Base-by-base conservation (phyloP, 1,140 invertebrate species). In the Nymphalis io region DNA sequence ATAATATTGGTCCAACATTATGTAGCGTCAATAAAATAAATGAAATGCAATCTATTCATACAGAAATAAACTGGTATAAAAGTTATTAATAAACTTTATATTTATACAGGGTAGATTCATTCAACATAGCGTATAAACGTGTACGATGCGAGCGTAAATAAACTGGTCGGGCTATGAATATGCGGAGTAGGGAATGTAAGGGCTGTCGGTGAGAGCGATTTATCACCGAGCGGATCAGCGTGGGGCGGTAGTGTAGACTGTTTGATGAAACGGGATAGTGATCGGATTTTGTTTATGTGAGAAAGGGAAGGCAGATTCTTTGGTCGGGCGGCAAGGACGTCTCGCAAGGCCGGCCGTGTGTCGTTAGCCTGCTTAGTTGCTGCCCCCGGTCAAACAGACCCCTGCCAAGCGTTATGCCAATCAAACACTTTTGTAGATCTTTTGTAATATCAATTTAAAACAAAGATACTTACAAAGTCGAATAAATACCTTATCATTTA, bases 61-160 rank as follows among this genome's bases (percentile, higher is more conserved):
- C 66, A 76, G 82, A 85, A 84, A 86, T 83, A 82, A 73, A 77
- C 60, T 68, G 61, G 58, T 70, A 76, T 78, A 81, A 84, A 82
- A 63, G 69, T 83, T 87, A 85, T 85, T 84, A 82, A 86, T 86
- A 86, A 76, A 71, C 64, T 80, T 79, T 59, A 73, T 72, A 77
- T 76, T 79, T 73, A 33, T 33, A 33, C 27, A 71, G 76, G 79
- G 74, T 78, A 73, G 70, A 72, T 83, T 74, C 76, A 84, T 85
- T 88, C 78, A 85, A 71, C 75, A 79, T 79, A 80, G 78, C 82
- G 84, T 84, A 84, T 86, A 88, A 85, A 83, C 82, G 74, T 55
- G 76, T 79, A 81, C 75, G 68, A 81, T 79, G 80, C 75, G 70
- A 81, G 73, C 63, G 72, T 73, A 73, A 75, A 78, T 73, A 84